A percentile compares a stretch with the other conserved stretches of the same genome.
These are phyloP conservation scores for Zonitis immaculata DNA, from an alignment of 2,888 invertebrate genomes.

Conservation along the genomic window DNA sequence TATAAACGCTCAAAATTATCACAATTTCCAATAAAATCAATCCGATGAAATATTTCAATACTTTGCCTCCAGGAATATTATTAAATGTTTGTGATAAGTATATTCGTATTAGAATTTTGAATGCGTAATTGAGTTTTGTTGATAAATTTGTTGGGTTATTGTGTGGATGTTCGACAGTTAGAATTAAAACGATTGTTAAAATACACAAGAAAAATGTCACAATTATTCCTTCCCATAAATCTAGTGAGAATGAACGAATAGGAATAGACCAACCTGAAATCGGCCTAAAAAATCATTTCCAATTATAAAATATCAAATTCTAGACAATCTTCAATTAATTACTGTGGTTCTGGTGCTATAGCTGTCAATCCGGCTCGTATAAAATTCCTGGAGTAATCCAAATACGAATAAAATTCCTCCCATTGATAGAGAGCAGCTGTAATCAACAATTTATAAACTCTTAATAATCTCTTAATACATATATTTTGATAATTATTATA, in stretches of 20 bases:
- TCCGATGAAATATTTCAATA: conserved; percentile 47
- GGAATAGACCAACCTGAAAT: conserved; percentile 60
- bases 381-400: conserved; percentile 57
- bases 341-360: conserved; percentile 61
- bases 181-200: not conserved
- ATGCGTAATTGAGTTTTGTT: not conserved
- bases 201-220: not conserved
- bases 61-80: conserved; percentile 12
- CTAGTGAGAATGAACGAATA: conserved; percentile 55
- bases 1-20: conserved; percentile 59
- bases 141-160: not conserved
- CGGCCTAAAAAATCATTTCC: conserved; percentile 44
- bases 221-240: not conserved
- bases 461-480: too few species aligned
- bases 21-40: conserved; percentile 55
- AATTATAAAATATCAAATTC: not conserved
- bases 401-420: conserved; percentile 55
- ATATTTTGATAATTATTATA: too few species aligned
- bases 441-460: too few species aligned
- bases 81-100: not conserved
- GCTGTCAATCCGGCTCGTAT: conserved; percentile 61
- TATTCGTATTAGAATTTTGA: not conserved
- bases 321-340: conserved; percentile 1
- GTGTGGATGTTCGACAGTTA: not conserved
- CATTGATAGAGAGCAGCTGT: conserved; percentile 54